Percentiles rank a stretch among this genome's conserved stretches.
phyloP scores from a whole-genome alignment of 2,888 invertebrate species.

The Teinopalpus imperialis region DNA sequence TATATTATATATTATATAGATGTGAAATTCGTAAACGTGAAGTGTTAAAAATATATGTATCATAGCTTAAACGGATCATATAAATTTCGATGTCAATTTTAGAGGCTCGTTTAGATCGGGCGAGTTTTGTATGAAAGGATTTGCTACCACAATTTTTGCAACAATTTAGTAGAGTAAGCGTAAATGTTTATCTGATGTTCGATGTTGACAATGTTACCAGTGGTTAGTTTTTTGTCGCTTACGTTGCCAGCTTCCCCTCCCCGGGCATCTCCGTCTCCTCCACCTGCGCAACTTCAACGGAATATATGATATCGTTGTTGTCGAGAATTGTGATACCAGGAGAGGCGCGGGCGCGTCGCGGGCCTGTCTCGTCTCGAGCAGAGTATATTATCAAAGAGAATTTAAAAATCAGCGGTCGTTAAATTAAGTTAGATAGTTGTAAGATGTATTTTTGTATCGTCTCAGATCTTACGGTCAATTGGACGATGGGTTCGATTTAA shows the following conservation, averaged over 20 bases:
- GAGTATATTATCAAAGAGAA: slow-evolving; percentile 38
- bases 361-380: slow-evolving; percentile 28
- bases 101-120: slow-evolving; percentile 60
- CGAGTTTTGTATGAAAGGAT: slow-evolving; percentile 59
- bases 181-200: slow-evolving; percentile 65
- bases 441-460: slow-evolving; percentile 76
- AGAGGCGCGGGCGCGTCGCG: slow-evolving; percentile 57
- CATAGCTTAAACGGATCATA: slow-evolving; percentile 73
- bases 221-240: slow-evolving; percentile 52
- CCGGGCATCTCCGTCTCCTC: too few relatives aligned
- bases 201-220: slow-evolving; percentile 48
- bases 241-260: slow-evolving; percentile 37
- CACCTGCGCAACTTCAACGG: slow-evolving; percentile 25
- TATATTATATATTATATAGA: slow-evolving; percentile 72
- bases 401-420: slow-evolving; percentile 42
- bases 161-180: slow-evolving; percentile 58
- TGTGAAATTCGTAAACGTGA: slow-evolving; percentile 64
- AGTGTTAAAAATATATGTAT: slow-evolving; percentile 59
- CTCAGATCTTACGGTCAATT: slow-evolving; percentile 62
- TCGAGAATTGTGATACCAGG: slow-evolving; percentile 62
- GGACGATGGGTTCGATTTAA: slow-evolving; percentile 40
- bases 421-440: slow-evolving; percentile 63
- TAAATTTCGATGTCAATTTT: slow-evolving; percentile 80
- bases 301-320: slow-evolving; percentile 44
- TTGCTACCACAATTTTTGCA: slow-evolving; percentile 77